Conservation (phyloP, 2,797 vertebrate species). For the Eptatretus atami region DNA sequence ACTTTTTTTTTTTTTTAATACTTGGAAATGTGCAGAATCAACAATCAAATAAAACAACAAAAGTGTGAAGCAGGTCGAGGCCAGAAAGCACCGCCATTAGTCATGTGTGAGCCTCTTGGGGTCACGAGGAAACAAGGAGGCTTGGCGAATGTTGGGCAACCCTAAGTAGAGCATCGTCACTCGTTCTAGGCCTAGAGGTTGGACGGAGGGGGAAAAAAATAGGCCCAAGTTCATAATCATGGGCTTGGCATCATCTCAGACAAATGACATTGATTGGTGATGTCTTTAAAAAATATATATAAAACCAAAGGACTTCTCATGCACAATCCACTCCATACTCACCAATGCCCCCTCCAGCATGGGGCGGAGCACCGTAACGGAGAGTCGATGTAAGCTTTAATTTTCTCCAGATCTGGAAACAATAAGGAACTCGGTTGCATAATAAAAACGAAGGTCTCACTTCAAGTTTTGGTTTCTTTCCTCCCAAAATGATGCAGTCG, state of each 20-base stretch:
- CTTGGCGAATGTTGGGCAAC: conserved; percentile 73
- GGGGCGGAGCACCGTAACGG: conserved; percentile 71
- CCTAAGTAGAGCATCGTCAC: conserved; percentile 93
- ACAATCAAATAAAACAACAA: neutral
- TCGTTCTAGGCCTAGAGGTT: conserved; percentile 47
- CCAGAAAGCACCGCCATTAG: neutral
- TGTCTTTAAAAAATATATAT: neutral
- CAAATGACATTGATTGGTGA: conserved; percentile 7
- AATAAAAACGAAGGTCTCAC: neutral
- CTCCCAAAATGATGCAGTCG: too few species aligned
- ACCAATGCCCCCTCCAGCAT: conserved; percentile 90
- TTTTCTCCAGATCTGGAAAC: conserved; percentile 69
- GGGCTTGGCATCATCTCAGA: conserved; percentile 5
- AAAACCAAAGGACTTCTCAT: too few species aligned
- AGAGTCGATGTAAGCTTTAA: conserved; percentile 91
- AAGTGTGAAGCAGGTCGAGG: neutral
- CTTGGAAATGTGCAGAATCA: too few species aligned
- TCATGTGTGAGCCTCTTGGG: conserved; percentile 77
- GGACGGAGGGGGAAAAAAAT: neutral
- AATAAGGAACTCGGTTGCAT: conserved; percentile 8
- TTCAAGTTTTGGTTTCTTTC: neutral
- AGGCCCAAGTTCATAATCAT: neutral
- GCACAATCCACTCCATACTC: conserved; percentile 11
- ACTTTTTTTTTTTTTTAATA: too few species aligned
- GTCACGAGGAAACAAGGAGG: conserved; percentile 93